Evolutionary conservation across 2,113 vertebrate genomes (phyloP).

Genomic region (Bombycilla garrulus): DNA sequence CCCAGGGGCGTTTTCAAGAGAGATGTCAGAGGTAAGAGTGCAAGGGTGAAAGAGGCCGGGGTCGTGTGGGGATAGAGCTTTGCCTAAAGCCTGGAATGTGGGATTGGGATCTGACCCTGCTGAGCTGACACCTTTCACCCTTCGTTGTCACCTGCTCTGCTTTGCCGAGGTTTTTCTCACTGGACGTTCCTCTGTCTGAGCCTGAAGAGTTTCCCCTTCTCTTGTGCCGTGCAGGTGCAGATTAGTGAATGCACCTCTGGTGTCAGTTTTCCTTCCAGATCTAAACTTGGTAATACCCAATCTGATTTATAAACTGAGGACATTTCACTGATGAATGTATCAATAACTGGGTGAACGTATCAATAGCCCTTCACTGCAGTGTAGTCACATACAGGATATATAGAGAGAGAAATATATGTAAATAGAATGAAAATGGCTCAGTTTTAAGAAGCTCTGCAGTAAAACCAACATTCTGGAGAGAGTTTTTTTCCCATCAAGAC

Average conservation of each 20-base stretch:
- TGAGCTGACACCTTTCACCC: background rate
- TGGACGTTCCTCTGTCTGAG: background rate
- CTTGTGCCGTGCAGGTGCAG: background rate
- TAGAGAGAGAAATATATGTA: background rate
- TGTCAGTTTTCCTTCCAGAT: background rate
- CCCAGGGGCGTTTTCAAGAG: background rate
- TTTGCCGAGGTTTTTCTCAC: rapidly evolving
- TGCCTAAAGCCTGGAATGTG: background rate
- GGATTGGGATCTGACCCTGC: background rate
- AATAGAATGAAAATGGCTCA: background rate
- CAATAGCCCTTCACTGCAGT: background rate
- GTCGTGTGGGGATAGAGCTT: background rate
- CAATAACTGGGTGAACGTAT: background rate
- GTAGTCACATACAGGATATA: background rate
- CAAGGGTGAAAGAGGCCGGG: background rate
- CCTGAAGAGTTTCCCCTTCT: background rate
- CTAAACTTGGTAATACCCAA: background rate
- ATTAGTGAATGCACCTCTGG: background rate
- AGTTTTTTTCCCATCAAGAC: background rate
- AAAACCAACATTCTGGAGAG: background rate
- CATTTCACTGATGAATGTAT: background rate
- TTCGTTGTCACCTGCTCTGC: background rate
- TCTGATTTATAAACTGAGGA: background rate
- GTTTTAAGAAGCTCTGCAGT: background rate
- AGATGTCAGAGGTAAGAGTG: background rate